Evolutionary conservation across 2,888 invertebrate genomes (phyloP).

Genomic region (Lordiphosa andalusiaca): DNA sequence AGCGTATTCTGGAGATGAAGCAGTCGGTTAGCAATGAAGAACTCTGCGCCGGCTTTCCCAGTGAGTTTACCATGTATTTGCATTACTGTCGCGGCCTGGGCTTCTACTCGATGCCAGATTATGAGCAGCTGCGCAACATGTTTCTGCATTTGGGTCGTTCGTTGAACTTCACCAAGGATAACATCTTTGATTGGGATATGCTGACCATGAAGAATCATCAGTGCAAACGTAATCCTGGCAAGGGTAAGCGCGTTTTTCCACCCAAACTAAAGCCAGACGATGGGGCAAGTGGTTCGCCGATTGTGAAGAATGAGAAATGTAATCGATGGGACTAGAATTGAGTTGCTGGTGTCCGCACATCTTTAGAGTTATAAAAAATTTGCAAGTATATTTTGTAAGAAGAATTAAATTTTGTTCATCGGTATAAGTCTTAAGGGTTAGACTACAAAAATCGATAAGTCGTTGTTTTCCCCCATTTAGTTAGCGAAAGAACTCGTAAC

Average conservation of each 20-base stretch:
- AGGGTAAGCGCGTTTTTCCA: background rate
- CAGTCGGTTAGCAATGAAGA: conserved; percentile 94
- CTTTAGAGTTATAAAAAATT: too few species aligned
- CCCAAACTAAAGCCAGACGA: conserved; percentile 22
- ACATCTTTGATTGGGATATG: conserved; percentile 99
- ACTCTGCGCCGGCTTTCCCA: conserved; percentile 86
- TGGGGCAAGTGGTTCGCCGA: conserved; percentile 41
- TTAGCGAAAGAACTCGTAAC: too few species aligned
- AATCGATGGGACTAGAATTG: conserved; percentile 9
- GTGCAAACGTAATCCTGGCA: conserved; percentile 49
- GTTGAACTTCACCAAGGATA: conserved; percentile 97
- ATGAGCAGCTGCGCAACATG: conserved; percentile 93
- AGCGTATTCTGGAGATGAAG: conserved; percentile 99
- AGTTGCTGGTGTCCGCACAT: background rate
- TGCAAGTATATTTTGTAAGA: too few species aligned
- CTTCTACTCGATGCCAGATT: conserved; percentile 98
- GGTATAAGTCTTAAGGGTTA: too few species aligned
- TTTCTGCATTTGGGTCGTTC: conserved; percentile 96
- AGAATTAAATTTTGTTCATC: too few species aligned
- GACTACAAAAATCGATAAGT: too few species aligned
- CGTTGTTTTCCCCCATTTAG: too few species aligned
- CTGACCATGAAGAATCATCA: conserved; percentile 88
- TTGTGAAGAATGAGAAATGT: conserved; percentile 35
- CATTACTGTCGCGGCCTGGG: conserved; percentile 96
- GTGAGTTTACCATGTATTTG: conserved; percentile 96